Percentiles rank a stretch among this genome's conserved stretches.
Evolutionary conservation across 2,888 invertebrate species (phyloP).

Genomic region (Drosophila emarginata): DNA sequence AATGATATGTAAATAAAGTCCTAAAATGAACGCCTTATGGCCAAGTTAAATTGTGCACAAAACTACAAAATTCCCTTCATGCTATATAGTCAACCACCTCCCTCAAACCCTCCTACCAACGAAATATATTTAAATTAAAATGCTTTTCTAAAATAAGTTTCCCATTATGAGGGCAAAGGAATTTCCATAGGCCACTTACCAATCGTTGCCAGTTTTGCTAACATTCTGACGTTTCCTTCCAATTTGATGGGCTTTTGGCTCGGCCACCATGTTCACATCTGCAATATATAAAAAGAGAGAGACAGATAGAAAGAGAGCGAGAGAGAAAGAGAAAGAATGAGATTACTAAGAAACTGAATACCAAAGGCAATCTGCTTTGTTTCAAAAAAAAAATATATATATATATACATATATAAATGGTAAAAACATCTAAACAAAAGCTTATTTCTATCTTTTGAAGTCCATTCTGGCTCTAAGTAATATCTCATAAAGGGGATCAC

Average conservation of each 20-base stretch:
- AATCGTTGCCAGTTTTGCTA: conserved; percentile 86
- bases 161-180: not conserved
- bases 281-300: conserved; percentile 68
- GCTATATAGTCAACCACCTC: not conserved
- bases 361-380: conserved; percentile 36
- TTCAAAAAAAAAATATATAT: not conserved
- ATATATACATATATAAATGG: too few species aligned
- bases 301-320: conserved; percentile 21
- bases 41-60: conserved; percentile 63
- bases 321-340: not conserved
- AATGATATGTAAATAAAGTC: conserved; percentile 82
- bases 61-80: conserved; percentile 28
- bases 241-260: conserved; percentile 87
- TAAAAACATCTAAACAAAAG: conserved; percentile 9
- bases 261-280: conserved; percentile 89
- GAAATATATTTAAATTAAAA: conserved; percentile 63
- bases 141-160: conserved; percentile 33
- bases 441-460: conserved; percentile 49
- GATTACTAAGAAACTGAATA: not conserved
- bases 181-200: conserved; percentile 82
- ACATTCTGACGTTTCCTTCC: conserved; percentile 85
- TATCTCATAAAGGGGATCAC: conserved; percentile 16
- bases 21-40: conserved; percentile 62
- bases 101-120: too few species aligned
- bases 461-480: conserved; percentile 31